These are phyloP conservation scores for Camponotus vicinus DNA, from an alignment of 1,140 invertebrate genomes.

Conservation along the genomic window DNA sequence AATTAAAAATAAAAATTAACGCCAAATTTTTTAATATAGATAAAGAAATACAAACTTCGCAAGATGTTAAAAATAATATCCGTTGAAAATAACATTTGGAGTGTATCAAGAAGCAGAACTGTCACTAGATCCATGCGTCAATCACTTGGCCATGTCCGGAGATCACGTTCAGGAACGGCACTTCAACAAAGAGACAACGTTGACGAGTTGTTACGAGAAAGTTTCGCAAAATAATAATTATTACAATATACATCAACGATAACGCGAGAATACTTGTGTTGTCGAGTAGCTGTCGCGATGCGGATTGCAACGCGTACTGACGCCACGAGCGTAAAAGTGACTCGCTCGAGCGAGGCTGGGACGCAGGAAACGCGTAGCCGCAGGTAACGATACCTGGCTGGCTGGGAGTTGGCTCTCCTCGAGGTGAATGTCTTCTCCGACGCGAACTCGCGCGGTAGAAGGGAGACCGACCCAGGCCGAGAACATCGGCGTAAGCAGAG, in stretches of 20 bases:
- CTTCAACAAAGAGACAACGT: constrained; percentile 32
- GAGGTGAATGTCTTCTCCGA: constrained; percentile 85
- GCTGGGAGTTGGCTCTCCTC: constrained; percentile 77
- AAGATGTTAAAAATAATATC: neutral
- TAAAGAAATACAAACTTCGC: constrained; percentile 5
- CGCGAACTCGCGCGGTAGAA: constrained; percentile 64
- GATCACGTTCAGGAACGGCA: neutral
- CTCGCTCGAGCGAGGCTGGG: constrained; percentile 42
- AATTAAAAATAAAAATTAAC: neutral
- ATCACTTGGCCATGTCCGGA: constrained; percentile 10
- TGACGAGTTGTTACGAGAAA: neutral
- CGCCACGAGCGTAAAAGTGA: constrained; percentile 54
- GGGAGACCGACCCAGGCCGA: constrained; percentile 70
- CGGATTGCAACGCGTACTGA: constrained; percentile 33
- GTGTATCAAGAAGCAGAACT: neutral
- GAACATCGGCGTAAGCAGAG: constrained; percentile 54
- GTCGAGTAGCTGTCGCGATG: neutral
- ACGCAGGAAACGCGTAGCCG: constrained; percentile 35
- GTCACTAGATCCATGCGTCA: constrained; percentile 13
- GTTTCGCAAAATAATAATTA: constrained; percentile 30
- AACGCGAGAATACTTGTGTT: neutral
- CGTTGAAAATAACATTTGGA: neutral
- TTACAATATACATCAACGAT: constrained; percentile 1
- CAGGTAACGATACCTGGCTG: constrained; percentile 66
- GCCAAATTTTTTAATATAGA: neutral